These are phyloP conservation scores for Sinhomidia bicolor DNA, from an alignment of 2,888 invertebrate genomes.

Conservation along the genomic window DNA sequence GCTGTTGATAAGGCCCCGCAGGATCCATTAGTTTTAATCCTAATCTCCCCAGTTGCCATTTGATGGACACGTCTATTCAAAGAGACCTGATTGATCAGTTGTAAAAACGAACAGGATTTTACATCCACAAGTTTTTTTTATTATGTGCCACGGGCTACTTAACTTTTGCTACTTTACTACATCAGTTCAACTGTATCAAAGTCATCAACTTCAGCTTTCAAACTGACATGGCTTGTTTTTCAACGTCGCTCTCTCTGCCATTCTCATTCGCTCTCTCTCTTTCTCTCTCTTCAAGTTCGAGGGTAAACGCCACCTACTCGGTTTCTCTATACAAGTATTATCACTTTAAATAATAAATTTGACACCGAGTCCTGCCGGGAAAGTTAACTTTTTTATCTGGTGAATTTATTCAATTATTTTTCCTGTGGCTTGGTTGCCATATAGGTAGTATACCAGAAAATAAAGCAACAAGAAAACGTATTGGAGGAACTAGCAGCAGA, in stretches of 20 bases:
- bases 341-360: slow-evolving; percentile 1
- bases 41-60: slow-evolving; percentile 26
- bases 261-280: neutral
- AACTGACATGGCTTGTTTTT: slow-evolving; percentile 23
- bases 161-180: slow-evolving; percentile 19
- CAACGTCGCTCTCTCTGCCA: slow-evolving; percentile 19
- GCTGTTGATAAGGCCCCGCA: slow-evolving; percentile 32
- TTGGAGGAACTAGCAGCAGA: neutral
- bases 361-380: neutral
- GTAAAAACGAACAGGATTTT: neutral
- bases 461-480: neutral
- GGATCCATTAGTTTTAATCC: slow-evolving; percentile 57
- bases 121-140: neutral
- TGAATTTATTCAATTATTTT: neutral
- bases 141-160: slow-evolving; percentile 4
- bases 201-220: slow-evolving; percentile 10
- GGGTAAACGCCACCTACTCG: neutral
- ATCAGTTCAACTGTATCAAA: neutral
- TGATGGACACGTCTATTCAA: slow-evolving; percentile 38
- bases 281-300: neutral
- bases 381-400: neutral
- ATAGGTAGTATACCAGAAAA: no score
- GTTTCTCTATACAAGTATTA: slow-evolving; percentile 4
- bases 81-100: neutral
- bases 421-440: neutral